phyloP scores from a whole-genome alignment of 2,113 vertebrate genomes.

The Toxostoma redivivum region DNA sequence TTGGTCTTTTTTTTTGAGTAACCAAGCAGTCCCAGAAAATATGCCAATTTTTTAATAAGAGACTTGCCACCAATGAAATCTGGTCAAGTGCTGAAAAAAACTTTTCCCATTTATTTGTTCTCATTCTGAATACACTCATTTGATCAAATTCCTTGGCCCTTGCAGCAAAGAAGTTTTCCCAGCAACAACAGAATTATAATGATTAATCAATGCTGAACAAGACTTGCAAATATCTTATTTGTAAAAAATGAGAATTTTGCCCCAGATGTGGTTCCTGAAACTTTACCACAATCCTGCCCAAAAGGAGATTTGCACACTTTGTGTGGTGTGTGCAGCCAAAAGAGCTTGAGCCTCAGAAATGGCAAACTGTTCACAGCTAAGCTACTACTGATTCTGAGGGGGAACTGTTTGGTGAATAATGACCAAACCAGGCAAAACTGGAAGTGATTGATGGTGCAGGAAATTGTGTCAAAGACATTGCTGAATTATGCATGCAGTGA shows the following conservation, averaged over 20 bases:
- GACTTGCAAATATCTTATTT: neutral
- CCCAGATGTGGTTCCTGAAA: neutral
- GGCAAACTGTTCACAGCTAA: neutral
- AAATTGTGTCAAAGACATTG: neutral
- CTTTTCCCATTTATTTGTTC: neutral
- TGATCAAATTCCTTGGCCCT: neutral
- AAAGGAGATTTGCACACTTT: neutral
- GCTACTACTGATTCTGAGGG: neutral
- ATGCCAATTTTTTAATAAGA: neutral
- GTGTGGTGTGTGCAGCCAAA: neutral
- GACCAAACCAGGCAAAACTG: neutral
- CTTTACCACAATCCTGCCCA: neutral
- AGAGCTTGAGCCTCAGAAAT: neutral
- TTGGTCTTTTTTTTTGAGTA: neutral
- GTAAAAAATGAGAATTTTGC: neutral
- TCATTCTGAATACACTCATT: neutral
- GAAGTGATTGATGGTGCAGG: neutral
- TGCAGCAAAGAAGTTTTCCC: neutral
- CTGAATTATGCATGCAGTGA: neutral
- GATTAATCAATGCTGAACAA: neutral
- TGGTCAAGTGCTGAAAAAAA: neutral
- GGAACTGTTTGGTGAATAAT: neutral
- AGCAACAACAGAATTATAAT: neutral
- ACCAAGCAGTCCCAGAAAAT: neutral
- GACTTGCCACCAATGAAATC: neutral